Evolutionary conservation across 1,140 invertebrate genomes (phyloP).

Genomic region (Chrysopa pallens): DNA sequence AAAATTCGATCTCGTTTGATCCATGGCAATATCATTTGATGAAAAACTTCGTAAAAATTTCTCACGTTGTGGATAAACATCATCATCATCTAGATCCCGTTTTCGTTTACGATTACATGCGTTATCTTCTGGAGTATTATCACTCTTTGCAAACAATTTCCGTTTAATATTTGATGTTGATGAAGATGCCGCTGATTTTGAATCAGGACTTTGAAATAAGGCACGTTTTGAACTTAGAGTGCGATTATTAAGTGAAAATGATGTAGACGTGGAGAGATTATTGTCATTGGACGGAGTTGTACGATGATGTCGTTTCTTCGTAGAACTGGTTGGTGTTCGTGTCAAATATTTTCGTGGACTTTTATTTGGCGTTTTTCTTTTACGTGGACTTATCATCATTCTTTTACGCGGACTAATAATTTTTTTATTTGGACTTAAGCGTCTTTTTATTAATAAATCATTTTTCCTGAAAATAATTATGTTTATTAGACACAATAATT

Average conservation of each 20-base stretch:
- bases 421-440: constrained; percentile 24
- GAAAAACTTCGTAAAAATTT: constrained; percentile 30
- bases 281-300: constrained; percentile 16
- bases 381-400: background rate
- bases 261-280: constrained; percentile 15
- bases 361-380: constrained; percentile 15
- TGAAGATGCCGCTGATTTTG: constrained; percentile 14
- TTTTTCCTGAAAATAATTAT: too few species aligned
- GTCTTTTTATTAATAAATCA: constrained; percentile 1
- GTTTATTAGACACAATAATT: too few species aligned
- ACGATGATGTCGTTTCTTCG: constrained; percentile 27
- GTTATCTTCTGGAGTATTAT: constrained; percentile 8
- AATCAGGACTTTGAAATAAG: constrained; percentile 41
- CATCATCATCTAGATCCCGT: constrained; percentile 30
- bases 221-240: constrained; percentile 36
- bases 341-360: constrained; percentile 13
- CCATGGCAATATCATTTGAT: constrained; percentile 1
- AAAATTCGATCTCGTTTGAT: too few species aligned
- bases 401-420: constrained; percentile 17
- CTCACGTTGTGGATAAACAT: constrained; percentile 18
- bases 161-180: constrained; percentile 22
- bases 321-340: constrained; percentile 23
- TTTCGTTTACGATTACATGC: constrained; percentile 22
- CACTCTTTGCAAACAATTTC: constrained; percentile 35
- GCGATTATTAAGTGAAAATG: constrained; percentile 14